phyloP scores from a whole-genome alignment of 2,113 vertebrate genomes.

The Gobiocypris rarus region DNA sequence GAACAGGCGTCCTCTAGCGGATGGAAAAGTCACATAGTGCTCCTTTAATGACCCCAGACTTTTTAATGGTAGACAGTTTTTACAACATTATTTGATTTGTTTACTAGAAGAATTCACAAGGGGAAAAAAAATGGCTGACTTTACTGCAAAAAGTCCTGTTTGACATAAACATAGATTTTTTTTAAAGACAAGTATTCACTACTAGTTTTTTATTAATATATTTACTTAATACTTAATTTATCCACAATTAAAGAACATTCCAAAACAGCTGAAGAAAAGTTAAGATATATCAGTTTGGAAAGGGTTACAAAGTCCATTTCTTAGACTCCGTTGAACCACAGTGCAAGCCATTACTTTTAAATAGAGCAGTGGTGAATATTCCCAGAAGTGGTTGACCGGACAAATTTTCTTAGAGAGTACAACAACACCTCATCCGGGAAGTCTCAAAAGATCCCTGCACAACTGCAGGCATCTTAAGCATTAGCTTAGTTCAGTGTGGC shows the following conservation, averaged over 20 bases:
- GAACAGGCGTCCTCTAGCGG: too few species aligned
- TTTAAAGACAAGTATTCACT: too few species aligned
- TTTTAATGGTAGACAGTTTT: too few species aligned
- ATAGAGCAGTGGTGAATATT: not conserved
- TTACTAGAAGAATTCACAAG: not conserved
- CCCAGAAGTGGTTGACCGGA: constrained; percentile 20
- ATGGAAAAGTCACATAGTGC: too few species aligned
- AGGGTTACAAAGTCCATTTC: constrained; percentile 8
- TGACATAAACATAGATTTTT: too few species aligned
- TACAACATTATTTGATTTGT: not conserved
- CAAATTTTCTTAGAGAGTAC: not conserved
- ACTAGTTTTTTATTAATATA: too few species aligned
- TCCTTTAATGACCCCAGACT: too few species aligned
- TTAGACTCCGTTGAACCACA: not conserved
- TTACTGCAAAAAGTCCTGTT: too few species aligned
- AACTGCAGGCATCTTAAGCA: not conserved
- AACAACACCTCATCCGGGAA: not conserved
- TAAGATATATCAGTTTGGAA: not conserved
- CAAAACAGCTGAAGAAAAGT: not conserved
- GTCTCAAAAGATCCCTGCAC: not conserved
- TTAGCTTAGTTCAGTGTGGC: not conserved
- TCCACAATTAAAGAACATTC: not conserved
- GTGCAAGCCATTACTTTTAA: not conserved
- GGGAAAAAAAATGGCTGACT: too few species aligned
- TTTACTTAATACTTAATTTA: too few species aligned